Percentiles rank a stretch among this genome's conserved stretches.
These are phyloP conservation scores for Diabrotica balteata DNA, from an alignment of 2,888 invertebrate genomes.

Conservation along the genomic window DNA sequence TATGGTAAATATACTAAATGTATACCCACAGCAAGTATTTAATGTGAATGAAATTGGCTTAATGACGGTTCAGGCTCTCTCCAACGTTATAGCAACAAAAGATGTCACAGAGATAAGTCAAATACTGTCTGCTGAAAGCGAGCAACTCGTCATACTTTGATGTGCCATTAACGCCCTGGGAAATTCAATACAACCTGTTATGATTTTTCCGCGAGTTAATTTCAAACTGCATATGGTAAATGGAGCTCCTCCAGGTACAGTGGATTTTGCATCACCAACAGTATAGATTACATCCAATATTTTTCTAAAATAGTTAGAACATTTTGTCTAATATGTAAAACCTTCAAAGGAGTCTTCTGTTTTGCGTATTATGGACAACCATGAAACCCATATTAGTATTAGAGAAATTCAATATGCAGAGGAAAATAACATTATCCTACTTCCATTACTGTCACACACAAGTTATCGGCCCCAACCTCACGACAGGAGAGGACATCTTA, in stretches of 20 bases:
- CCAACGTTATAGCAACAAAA: conserved; percentile 19
- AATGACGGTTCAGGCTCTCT: conserved; percentile 27
- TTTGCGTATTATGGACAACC: conserved; percentile 8
- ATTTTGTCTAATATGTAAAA: conserved; percentile 10
- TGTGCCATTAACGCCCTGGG: conserved; percentile 13
- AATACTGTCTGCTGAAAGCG: conserved; percentile 17
- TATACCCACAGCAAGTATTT: neutral
- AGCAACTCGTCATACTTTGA: conserved; percentile 3
- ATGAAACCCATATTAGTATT: neutral
- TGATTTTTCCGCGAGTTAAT: conserved; percentile 16
- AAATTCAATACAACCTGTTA: conserved; percentile 23
- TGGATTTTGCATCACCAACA: neutral
- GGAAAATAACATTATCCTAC: too few species aligned
- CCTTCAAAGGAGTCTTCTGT: neutral
- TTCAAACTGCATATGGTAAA: neutral
- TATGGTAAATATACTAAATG: too few species aligned
- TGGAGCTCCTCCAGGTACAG: neutral
- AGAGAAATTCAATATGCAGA: too few species aligned
- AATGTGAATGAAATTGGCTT: conserved; percentile 25
- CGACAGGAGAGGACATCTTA: too few species aligned
- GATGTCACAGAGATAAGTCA: conserved; percentile 21
- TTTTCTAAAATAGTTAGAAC: neutral
- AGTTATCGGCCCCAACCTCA: too few species aligned
- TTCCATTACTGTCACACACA: too few species aligned
- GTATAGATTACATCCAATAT: conserved; percentile 10